Evolutionary conservation across 2,113 vertebrate species (phyloP), one percentile per base, ranked within the genome.

Genomic region (Ceyx cyanopectus): DNA sequence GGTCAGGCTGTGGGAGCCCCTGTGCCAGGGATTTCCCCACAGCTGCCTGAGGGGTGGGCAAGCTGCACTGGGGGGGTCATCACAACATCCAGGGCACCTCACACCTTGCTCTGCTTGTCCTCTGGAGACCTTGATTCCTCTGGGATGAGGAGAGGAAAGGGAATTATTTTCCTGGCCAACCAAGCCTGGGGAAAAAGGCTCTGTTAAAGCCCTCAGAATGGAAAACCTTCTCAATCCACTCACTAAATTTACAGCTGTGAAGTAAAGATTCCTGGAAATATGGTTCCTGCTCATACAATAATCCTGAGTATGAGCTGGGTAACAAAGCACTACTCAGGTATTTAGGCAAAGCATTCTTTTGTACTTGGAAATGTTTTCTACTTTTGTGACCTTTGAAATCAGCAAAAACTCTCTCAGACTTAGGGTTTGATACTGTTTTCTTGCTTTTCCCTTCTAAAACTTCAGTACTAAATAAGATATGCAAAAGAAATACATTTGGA

Each of bases 1-100:
- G 51, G 32, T 14, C 5, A 1, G 10, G 14, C 37, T 11, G 41
- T 0, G 0, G 27, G 57, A 69, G 17, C 41, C 45, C 3, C 1
- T 0, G 1, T 51, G 50, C 9, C 0, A 0, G 46, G 62, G 12
- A 40, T 51, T 56, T 34, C 41, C 45, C 37, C 43, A 18, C 0
- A 0, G 2, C 80, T 54, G 46, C 73, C 73, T 14, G 45, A 13
- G 0, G 12, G 32, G 16, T 89, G 70, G 48, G 66, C 86, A 81
- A 0, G 0, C 30, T 68, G 70, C 69, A 26, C 19, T 5, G 37
- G 6, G 19, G 2, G 13, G 40, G n/a, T 20, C 14, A 13, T 20
- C 60, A 14, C 0, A 22, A 43, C 61, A 37, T 22, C 34, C 57
- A 23, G 48, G n/a, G 5, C 7, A 27, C 5, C 15, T 5, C 6